phyloP scores from a whole-genome alignment of 2,797 vertebrate species.

The Enteromius paludinosus region DNA sequence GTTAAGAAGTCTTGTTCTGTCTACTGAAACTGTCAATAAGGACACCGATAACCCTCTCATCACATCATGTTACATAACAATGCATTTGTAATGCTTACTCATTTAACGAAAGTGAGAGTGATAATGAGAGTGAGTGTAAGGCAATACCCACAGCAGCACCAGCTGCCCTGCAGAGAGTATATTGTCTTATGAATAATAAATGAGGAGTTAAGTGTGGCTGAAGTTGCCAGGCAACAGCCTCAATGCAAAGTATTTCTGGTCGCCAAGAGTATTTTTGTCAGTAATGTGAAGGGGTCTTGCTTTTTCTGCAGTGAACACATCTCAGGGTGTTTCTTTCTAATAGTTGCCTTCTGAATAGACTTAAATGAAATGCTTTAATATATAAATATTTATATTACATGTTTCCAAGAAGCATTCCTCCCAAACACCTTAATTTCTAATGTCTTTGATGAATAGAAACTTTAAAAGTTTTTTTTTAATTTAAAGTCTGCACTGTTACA shows the following conservation, averaged over 20 bases:
- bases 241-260: constrained; percentile 27
- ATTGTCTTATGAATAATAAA: constrained; percentile 68
- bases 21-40: not conserved
- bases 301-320: not conserved
- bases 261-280: not conserved
- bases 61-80: constrained; percentile 27
- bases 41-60: not conserved
- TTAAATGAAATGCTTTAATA: too few species aligned
- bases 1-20: not conserved
- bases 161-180: constrained; percentile 46
- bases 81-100: constrained; percentile 6
- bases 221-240: constrained; percentile 64
- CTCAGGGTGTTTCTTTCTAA: not conserved
- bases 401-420: too few species aligned
- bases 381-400: too few species aligned
- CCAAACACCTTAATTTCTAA: too few species aligned
- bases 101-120: constrained; percentile 59
- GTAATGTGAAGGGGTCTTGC: not conserved
- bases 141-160: constrained; percentile 49
- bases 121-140: constrained; percentile 57
- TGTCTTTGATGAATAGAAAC: too few species aligned
- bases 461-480: too few species aligned
- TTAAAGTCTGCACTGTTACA: too few species aligned
- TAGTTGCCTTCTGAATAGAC: not conserved
- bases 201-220: constrained; percentile 47